Conservation (phyloP, 1,140 invertebrate species). For the Himalopsyche phryganea region DNA sequence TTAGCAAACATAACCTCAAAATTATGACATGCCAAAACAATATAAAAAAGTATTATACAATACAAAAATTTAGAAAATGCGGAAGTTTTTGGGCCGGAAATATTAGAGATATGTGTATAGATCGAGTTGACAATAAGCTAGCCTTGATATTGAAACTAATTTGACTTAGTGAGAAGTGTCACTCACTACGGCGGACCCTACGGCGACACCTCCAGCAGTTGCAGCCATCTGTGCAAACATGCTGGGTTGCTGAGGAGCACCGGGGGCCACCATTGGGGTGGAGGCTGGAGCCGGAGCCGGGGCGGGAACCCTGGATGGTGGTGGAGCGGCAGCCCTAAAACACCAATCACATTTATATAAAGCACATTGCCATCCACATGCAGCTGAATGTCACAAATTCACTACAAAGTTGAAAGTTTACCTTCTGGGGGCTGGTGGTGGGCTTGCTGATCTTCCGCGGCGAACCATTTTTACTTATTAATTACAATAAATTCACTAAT, state of each 20-base stretch:
- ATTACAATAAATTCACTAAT: constrained; percentile 1
- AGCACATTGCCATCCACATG: neutral
- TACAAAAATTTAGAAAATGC: no score
- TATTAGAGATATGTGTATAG: no score
- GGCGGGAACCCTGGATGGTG: constrained; percentile 50
- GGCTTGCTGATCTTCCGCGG: constrained; percentile 68
- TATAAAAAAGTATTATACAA: no score
- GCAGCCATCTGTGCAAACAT: constrained; percentile 86
- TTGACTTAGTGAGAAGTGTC: neutral
- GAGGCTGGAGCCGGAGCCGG: constrained; percentile 49
- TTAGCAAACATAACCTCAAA: no score
- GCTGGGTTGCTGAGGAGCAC: constrained; percentile 57
- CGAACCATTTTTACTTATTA: constrained; percentile 61
- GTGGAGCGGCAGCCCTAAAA: constrained; percentile 47
- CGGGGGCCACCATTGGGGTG: constrained; percentile 42
- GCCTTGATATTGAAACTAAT: no score
- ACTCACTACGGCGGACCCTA: constrained; percentile 77
- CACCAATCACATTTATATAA: constrained; percentile 30
- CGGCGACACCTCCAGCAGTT: constrained; percentile 84
- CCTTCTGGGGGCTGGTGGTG: constrained; percentile 61
- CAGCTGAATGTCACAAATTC: neutral
- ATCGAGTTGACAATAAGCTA: no score
- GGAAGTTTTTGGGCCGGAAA: no score
- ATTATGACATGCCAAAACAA: no score
- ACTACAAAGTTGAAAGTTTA: constrained; percentile 37